Evolutionary conservation across 2,113 vertebrate species (phyloP).

Genomic region (Anguilla japonica): DNA sequence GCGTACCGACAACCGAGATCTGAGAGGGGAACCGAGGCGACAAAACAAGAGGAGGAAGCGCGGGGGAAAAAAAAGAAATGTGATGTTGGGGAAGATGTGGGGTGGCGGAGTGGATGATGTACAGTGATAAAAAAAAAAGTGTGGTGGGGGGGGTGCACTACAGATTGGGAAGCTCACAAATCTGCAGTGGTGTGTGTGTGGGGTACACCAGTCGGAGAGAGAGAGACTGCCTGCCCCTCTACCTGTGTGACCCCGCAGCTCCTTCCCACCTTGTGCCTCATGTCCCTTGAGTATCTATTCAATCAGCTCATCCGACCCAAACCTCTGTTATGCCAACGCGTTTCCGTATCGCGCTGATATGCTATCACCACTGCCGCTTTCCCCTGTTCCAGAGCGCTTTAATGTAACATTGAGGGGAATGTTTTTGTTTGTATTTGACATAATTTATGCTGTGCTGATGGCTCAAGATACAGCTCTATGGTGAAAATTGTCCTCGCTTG

Average conservation of each 20-base stretch:
- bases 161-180: conserved; percentile 41
- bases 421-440: neutral
- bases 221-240: conserved; percentile 33
- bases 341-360: neutral
- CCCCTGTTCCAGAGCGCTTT: neutral
- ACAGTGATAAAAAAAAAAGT: conserved; percentile 48
- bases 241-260: neutral
- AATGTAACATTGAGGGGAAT: neutral
- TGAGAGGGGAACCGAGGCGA: conserved; percentile 51
- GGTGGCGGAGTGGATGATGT: conserved; percentile 28
- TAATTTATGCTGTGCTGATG: neutral
- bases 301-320: neutral
- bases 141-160: conserved; percentile 31
- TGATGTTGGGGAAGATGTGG: neutral
- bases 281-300: neutral
- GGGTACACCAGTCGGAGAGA: conserved; percentile 24
- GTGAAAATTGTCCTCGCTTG: neutral
- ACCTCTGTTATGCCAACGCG: neutral
- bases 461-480: neutral
- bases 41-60: conserved; percentile 18
- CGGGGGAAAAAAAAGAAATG: neutral
- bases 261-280: neutral
- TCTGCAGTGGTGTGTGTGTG: conserved; percentile 21
- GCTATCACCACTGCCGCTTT: neutral
- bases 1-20: conserved; percentile 67